Evolutionary conservation across 92 coral and sea anemone genomes (phyloP), one percentile per base, ranked within the genome.

Genomic region (Plumapathes pennacea): DNA sequence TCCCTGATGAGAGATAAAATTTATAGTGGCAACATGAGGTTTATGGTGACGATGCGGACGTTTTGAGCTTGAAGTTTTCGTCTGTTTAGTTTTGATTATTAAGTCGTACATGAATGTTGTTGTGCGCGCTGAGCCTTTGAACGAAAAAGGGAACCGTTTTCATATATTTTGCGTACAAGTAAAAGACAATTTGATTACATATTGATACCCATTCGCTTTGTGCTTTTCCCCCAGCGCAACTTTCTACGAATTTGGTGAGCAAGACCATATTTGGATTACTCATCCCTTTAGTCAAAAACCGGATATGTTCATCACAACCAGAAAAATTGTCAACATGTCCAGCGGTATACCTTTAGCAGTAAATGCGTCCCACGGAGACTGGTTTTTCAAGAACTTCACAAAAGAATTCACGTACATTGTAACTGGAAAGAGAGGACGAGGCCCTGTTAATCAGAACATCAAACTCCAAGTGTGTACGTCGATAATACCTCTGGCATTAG

Each of bases 221-320:
- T 37, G 5, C 14, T 23, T 22, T 18, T 36, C 21, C 5, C 21
- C 0, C 28, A 83, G 89, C 10, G 90, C 74, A n/a, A 36, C 51
- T 10, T 85, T 80, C 71, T 89, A 89, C 46, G 97, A 85, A 54
- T 85, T 89, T 62, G 80, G 52, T 0, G 46, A 61, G 17, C 34
- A 56, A n/a, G 97, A 89, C 54, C 69, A 75, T 55, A 36, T 89
- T 12, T 80, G 88, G 80, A 79, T 89, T 11, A 71, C 80, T 8
- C 97, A 89, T 47, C 86, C 78, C 8, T 58, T 89, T 72, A 89
- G 72, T 53, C 91, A 89, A 52, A 27, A 37, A 11, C 97, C 97
- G 26, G 97, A 89, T 50, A 53, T 50, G 37, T 60, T 89, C 64
- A 64, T 62, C 27, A 84, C 81, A 37, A 64, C 82, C 19, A 72